A percentile compares a stretch with the other conserved stretches of the same genome.
Evolutionary conservation across 2,888 invertebrate species (phyloP).

Genomic region (Watsonalla binaria): DNA sequence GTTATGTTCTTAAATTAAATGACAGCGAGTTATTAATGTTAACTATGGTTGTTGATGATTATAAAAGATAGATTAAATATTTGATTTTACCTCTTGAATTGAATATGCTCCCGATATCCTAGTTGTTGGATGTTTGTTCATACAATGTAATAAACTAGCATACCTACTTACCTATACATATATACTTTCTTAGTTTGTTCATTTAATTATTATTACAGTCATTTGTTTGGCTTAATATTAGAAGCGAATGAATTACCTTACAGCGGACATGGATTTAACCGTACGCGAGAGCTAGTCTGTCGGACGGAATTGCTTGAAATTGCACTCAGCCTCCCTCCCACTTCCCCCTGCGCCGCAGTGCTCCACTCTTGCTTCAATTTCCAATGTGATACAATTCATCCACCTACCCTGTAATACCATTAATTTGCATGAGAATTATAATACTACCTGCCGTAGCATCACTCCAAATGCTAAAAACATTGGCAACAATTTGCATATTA

Average conservation of each 20-base stretch:
- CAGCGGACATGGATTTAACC: constrained; percentile 30
- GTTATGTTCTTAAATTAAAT: too few species aligned
- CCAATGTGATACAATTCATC: constrained; percentile 38
- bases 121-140: too few species aligned
- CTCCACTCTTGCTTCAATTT: constrained; percentile 48
- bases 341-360: constrained; percentile 22
- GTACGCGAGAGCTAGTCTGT: constrained; percentile 29
- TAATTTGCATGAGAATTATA: constrained; percentile 27
- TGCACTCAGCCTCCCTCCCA: constrained; percentile 46
- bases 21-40: too few species aligned
- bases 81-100: too few species aligned
- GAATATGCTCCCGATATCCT: too few species aligned
- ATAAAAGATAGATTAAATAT: too few species aligned
- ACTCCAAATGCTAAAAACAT: constrained; percentile 6
- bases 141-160: too few species aligned
- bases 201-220: too few species aligned
- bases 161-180: too few species aligned
- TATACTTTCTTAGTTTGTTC: too few species aligned
- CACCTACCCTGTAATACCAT: constrained; percentile 21
- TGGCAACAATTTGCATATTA: constrained; percentile 14
- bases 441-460: constrained; percentile 7
- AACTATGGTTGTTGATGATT: too few species aligned
- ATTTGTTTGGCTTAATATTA: too few species aligned
- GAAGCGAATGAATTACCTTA: not conserved
- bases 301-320: constrained; percentile 51